Evolutionary conservation across 1,140 invertebrate species (phyloP), one percentile per base, ranked within the genome.

Genomic region (Drosophila asahinai): DNA sequence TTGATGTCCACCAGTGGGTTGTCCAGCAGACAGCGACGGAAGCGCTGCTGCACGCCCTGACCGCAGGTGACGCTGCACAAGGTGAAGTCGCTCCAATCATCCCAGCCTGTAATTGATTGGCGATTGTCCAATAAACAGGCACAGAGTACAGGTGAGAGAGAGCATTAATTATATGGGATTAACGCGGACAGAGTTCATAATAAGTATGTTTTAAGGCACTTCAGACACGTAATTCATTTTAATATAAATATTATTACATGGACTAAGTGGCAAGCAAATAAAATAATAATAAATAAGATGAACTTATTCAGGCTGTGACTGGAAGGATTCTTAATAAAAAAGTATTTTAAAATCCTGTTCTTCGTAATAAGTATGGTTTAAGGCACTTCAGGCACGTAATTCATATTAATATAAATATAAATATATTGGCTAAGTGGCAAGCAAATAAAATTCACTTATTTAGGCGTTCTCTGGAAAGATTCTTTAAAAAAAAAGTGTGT

Each of bases 41-140:
- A 95, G 48, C 95, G 91, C 62, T 94, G 95, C 77, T 94, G 93
- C 6, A 94, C 92, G n/a, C 94, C 95, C 87, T 94, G 94, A 14
- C 95, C 95, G 62, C 95, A 95, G 48, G 93, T 94, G 33, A 95
- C 94, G 63, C 94, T 95, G 81, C 95, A 95, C 27, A 94, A 84
- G 49, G 94, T 94, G 93, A 94, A 95, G 62, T 94, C 92, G 45
- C 93, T 95, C 95, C 94, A 95, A 67, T 94, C 93, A 57, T 93
- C 93, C 94, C 94, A 95, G 58, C 92, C 92, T 93, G 62, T 42
- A 86, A 77, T 38, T 43, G 54, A 78, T 49, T 38, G 59, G 15
- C 55, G 22, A 52, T 76, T 75, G 27, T 45, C 42, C 54, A 55
- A 55, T 38, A 40, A 55, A 15, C 19, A 38, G 33, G 33, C 22